A percentile compares a stretch with the other conserved stretches of the same genome.
Conservation (phyloP, 2,113 vertebrate genomes). For the Antidorcas marsupialis region DNA sequence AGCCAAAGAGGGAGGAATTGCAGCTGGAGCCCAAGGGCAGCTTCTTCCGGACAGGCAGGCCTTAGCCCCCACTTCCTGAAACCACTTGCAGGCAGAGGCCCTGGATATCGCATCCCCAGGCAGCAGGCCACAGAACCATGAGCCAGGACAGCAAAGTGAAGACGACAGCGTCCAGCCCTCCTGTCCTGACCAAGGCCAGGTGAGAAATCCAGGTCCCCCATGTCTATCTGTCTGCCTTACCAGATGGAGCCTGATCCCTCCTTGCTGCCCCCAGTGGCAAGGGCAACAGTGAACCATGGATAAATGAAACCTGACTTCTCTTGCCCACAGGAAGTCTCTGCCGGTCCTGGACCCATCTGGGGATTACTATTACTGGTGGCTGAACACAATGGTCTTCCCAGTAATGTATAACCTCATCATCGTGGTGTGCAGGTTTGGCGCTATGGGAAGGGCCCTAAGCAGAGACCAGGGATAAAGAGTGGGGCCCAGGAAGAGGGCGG, state of each 20-base stretch:
- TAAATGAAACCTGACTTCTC: neutral
- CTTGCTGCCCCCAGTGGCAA: neutral
- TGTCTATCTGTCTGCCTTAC: neutral
- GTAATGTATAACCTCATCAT: slow-evolving; percentile 92
- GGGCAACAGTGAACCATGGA: neutral
- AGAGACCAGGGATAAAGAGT: neutral
- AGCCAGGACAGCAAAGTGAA: slow-evolving; percentile 62
- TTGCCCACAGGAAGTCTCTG: slow-evolving; percentile 35
- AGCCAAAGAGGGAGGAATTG: neutral
- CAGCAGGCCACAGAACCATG: slow-evolving; percentile 40
- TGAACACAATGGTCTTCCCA: slow-evolving; percentile 87
- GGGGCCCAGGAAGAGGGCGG: neutral
- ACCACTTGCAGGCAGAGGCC: neutral
- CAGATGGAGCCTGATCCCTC: neutral
- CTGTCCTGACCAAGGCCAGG: slow-evolving; percentile 2
- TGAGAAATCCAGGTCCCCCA: neutral
- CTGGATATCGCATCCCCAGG: neutral
- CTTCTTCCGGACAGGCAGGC: neutral
- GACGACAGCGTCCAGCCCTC: slow-evolving; percentile 45
- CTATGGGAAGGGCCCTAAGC: neutral
- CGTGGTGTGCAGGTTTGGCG: slow-evolving; percentile 87
- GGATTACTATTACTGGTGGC: slow-evolving; percentile 89
- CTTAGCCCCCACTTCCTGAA: neutral
- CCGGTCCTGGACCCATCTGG: slow-evolving; percentile 87
- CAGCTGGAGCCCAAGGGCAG: neutral